phyloP scores from a whole-genome alignment of 2,113 vertebrate genomes.

The Macaca nemestrina region DNA sequence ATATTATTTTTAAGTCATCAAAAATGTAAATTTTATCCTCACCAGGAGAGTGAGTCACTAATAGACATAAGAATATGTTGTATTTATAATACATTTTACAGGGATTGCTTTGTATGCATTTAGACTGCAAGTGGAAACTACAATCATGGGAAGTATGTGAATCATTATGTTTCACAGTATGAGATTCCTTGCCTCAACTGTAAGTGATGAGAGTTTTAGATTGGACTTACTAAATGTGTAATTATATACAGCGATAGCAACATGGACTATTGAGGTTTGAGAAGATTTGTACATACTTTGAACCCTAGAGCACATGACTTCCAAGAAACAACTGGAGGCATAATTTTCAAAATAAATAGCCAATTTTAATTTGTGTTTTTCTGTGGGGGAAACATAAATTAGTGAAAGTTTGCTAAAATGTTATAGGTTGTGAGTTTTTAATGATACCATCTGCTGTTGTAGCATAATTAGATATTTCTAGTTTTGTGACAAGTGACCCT shows the following conservation, averaged over 20 bases:
- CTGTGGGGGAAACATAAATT: not conserved
- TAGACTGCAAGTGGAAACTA: not conserved
- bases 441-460: not conserved
- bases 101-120: not conserved
- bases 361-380: slow-evolving; percentile 28
- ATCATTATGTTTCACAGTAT: not conserved
- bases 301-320: not conserved
- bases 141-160: not conserved
- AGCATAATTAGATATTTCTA: not conserved
- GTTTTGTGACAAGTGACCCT: not conserved
- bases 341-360: slow-evolving; percentile 5
- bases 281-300: not conserved
- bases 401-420: not conserved
- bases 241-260: not conserved
- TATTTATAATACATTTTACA: not conserved
- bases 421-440: not conserved
- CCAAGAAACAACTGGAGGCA: not conserved
- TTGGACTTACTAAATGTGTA: not conserved
- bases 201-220: not conserved
- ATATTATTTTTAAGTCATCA: not conserved
- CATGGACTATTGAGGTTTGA: not conserved
- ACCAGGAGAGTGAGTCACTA: not conserved
- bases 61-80: not conserved
- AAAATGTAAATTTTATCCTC: not conserved
- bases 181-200: not conserved